Evolutionary conservation across 37 sponge, comb jelly and placozoan species (phyloP), one percentile per base, ranked within the genome.

Genomic region (Corticium candelabrum): DNA sequence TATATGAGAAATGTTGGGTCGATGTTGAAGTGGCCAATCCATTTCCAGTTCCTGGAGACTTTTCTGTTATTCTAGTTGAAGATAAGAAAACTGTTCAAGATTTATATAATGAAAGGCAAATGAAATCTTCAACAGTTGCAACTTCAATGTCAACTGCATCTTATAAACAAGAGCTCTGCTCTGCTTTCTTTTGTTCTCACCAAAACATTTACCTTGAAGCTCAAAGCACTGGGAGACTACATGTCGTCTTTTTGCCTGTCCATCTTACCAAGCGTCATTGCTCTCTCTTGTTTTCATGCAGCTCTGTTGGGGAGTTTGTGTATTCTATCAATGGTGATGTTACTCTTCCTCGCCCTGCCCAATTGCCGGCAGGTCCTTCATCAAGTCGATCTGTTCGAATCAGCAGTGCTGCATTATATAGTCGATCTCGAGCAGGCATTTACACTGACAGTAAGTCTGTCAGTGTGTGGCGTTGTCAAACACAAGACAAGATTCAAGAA

Each of bases 21-120:
- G 1, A 4, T 2, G 0, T 85, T 29, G 29, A 40, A 68, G 80
- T 85, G 38, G 0, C 1, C 41, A 80, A 40, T 32, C 76, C 75
- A 0, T 79, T 74, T 37, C 40, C 2, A 15, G 3, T 27, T 0
- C 29, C 80, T n/a, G 85, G 35, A 4, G 68, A 74, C 41, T 85
- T 80, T 56, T 27, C 72, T 33, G 68, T 85, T 34, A 34, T n/a
- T 1, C 69, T 85, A 1, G 76, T 78, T 68, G 85, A 85, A 75
- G 38, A 50, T 21, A 50, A 50, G 21, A 50, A 50, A 21, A 50
- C 62, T 11, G 62, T 11, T 50, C 62, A 21, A 50, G n/a, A n/a
- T n/a, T n/a, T n/a, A n/a, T n/a, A n/a, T n/a, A n/a, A n/a, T n/a
- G n/a, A n/a, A n/a, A n/a, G n/a, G n/a, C n/a, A n/a, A n/a, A n/a